Percentiles rank a stretch among this genome's conserved stretches.
Evolutionary conservation across 1,140 invertebrate species (phyloP).

Genomic region (Bombus balteatus): DNA sequence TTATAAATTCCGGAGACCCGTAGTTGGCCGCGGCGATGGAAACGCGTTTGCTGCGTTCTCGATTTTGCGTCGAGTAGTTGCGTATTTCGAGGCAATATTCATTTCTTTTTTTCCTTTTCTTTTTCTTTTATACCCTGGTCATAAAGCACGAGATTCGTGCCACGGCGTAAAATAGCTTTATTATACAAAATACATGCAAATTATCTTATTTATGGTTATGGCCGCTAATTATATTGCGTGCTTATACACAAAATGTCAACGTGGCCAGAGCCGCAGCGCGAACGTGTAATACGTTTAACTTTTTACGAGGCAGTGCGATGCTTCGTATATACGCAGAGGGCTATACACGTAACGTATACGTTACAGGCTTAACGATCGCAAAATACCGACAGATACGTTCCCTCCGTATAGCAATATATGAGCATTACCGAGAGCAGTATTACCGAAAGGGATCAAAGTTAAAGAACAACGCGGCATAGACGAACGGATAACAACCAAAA

Average conservation of each 20-base stretch:
- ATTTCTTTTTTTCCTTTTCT: not conserved
- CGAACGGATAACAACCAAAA: constrained; percentile 11
- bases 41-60: constrained; percentile 52
- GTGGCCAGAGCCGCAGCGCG: constrained; percentile 64
- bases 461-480: constrained; percentile 39
- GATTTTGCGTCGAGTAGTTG: constrained; percentile 37
- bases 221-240: constrained; percentile 77
- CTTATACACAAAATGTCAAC: constrained; percentile 80
- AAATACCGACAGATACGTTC: constrained; percentile 74
- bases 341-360: constrained; percentile 70
- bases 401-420: constrained; percentile 60
- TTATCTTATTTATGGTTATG: constrained; percentile 80
- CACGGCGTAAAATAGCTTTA: constrained; percentile 77
- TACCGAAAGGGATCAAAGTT: constrained; percentile 24
- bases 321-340: constrained; percentile 45
- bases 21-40: constrained; percentile 40
- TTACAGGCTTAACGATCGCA: constrained; percentile 74
- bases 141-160: constrained; percentile 73
- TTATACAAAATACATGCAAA: constrained; percentile 80
- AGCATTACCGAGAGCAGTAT: constrained; percentile 58
- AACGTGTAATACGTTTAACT: constrained; percentile 72
- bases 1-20: constrained; percentile 34
- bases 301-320: constrained; percentile 74
- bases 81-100: constrained; percentile 41
- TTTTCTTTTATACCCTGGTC: constrained; percentile 23